Base-by-base conservation (phyloP, 2,888 invertebrate genomes). In the Troides aeacus region DNA sequence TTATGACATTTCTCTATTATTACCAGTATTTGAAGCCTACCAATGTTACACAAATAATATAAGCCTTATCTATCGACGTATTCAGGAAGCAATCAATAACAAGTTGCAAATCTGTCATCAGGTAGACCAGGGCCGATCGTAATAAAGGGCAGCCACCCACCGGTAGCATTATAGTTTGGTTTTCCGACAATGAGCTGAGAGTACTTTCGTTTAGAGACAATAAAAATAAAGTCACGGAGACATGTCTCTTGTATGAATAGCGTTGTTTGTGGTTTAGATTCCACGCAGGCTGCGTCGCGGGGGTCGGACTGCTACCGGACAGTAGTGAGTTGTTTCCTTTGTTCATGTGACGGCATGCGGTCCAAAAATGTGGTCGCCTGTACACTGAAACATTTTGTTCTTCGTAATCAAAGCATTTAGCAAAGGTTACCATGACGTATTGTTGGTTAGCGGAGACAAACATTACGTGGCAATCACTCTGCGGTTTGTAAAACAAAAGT, bases 231-330 rank as follows among this genome's bases (percentile, higher is more conserved):
- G 72, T 76, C 80, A 74, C 73, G 74, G 75, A 76, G 76, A 72
- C 77, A 75, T 77, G 74, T 74, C 72, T 78, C 74, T 75, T 69
- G 70, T 68, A 73, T 84, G 80, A 84, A 85, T 85, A 82, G 83
- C 77, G 78, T 80, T 89, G 86, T 90, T 88, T 90, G 90, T 88
- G 90, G 90, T 90, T 87, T 87, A 78, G 84, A 90, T 89, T 82
- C 79, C 85, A 84, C 81, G 81, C 79, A 78, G 82, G 70, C 68
- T 75, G 75, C 85, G 75, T 81, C 81, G 77, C 77, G 82, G 85
- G 84, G 84, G 84, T 82, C 79, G 72, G 74, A 42, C 56, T 71
- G 89, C 90, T 90, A 88, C 90, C 71, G 90, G 84, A 87, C 87
- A 84, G 88, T 86, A 86, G 87, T 84, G 74, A 76, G 74, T 70